Base-by-base conservation (phyloP, 2,888 invertebrate genomes). In the Syrphus vitripennis region DNA sequence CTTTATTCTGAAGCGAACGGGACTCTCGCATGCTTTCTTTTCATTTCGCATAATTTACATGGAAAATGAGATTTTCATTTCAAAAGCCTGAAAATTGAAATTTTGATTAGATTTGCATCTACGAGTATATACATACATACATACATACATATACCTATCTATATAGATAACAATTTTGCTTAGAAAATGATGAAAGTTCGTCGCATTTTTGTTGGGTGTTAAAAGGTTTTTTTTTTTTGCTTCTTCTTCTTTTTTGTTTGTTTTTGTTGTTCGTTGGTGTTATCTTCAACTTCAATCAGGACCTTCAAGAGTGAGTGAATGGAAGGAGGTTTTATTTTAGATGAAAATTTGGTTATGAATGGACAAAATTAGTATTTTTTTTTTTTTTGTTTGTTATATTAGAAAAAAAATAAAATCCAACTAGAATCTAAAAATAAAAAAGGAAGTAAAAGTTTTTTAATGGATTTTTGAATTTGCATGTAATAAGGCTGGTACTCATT, bases 31-130 rank as follows among this genome's bases (percentile, higher is more conserved):
- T 53, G 24, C 42, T 57, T 65, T 50, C 21, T 24, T 63, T 69
- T 72, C 72, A 74, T 81, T 74, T 72, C 81, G 81, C 74, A 78
- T 79, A 87, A 87, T 83, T 87, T 87, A 83, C 78, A 87, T 75
- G 53, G 82, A 75, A 83, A 83, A 87, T 87, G 71, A 87, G 87
- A 87, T 87, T 87, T 87, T 79, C 83, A 79, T 87, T 83, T 83
- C 71, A 83, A 87, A n/a, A 87, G 87, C 81, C 74, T 86, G 86
- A 79, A 82, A 87, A 83, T 83, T 87, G 87, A 83, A 87, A 87
- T 83, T 87, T 87, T 87, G 87, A 87, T 87, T 87, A 87, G 87
- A 87, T 87, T 87, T 87, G 65, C 87, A 75, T 86, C 77, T 37
- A 21, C n/a, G 4, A 4, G 42, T 16, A 16, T 42, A 19, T 3